These are phyloP conservation scores for Menura novaehollandiae DNA, from an alignment of 2,113 vertebrate species.

Conservation along the genomic window DNA sequence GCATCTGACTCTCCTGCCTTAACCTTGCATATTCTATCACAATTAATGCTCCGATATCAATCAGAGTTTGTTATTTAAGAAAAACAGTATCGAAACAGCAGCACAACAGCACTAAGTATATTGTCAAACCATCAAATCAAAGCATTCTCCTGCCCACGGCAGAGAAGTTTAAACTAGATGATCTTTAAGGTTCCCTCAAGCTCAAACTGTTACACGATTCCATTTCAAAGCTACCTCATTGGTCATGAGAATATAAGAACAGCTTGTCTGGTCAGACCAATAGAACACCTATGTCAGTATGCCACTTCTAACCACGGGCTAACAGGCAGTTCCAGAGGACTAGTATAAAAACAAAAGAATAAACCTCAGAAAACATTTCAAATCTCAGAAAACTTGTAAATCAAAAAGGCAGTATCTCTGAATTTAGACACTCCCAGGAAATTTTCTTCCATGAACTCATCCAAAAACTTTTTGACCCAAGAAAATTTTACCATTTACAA, in stretches of 20 bases:
- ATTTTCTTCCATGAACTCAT: neutral
- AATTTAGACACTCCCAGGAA: neutral
- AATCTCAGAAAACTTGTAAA: neutral
- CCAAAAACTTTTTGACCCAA: neutral
- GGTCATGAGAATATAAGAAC: neutral
- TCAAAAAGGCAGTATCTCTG: neutral
- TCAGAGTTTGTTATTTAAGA: neutral
- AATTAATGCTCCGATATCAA: neutral
- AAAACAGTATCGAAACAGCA: neutral
- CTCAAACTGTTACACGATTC: neutral
- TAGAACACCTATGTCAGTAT: neutral
- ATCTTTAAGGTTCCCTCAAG: neutral
- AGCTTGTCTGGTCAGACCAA: neutral
- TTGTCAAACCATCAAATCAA: neutral
- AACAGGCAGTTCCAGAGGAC: neutral
- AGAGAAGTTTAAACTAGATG: neutral
- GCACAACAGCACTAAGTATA: neutral
- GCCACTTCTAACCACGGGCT: accelerated
- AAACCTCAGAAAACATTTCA: neutral
- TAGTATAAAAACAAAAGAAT: neutral
- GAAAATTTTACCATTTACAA: neutral
- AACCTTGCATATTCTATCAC: neutral
- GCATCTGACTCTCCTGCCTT: neutral
- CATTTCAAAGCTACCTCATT: neutral
- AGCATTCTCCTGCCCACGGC: neutral